Evolutionary conservation across 2,113 vertebrate species (phyloP).

Genomic region (Ancistrus triradiatus): DNA sequence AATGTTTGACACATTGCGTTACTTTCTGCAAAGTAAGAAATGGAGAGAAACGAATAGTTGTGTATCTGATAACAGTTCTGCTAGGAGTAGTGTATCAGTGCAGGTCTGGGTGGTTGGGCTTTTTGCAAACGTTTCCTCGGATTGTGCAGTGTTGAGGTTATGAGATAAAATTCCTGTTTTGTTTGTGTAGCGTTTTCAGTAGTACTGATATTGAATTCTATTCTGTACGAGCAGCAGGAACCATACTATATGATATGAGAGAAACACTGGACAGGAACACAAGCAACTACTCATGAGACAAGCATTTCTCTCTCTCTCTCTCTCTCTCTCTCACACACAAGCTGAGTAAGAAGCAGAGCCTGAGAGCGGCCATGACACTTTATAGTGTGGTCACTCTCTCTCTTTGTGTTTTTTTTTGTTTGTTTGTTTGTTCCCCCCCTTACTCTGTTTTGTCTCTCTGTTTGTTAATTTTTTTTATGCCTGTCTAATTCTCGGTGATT

Average conservation of each 20-base stretch:
- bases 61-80: no score
- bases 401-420: not conserved
- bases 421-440: no score
- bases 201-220: conserved; percentile 14
- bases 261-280: conserved; percentile 11
- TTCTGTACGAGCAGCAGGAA: conserved; percentile 21
- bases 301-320: conserved; percentile 30
- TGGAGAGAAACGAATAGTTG: not conserved
- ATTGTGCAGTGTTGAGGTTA: not conserved
- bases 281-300: conserved; percentile 29
- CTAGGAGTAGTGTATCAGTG: no score
- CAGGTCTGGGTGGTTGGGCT: not conserved
- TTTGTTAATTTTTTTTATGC: no score
- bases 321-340: not conserved
- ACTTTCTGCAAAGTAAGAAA: no score
- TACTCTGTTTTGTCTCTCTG: not conserved
- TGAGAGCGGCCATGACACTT: no score
- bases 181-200: conserved; percentile 13
- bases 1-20: no score
- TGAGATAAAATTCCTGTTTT: not conserved
- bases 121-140: not conserved
- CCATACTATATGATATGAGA: conserved; percentile 8
- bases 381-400: not conserved
- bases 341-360: no score
- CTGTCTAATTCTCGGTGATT: no score